These are phyloP conservation scores for Odiellus spinosus DNA, from an alignment of 2,888 invertebrate genomes.

Conservation along the genomic window DNA sequence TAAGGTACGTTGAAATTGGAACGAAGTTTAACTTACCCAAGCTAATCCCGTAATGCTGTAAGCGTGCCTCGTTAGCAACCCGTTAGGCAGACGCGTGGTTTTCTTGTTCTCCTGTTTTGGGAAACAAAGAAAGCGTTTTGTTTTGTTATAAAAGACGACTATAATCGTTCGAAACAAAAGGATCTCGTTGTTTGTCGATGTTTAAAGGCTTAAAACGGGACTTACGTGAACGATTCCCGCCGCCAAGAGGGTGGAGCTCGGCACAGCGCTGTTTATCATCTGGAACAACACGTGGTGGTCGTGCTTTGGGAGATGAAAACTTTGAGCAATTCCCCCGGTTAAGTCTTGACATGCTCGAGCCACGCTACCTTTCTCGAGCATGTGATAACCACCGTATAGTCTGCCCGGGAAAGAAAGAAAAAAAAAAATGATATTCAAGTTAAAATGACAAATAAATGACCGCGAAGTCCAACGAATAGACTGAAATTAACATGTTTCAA, in stretches of 20 bases:
- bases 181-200: no score
- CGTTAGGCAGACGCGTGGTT: constrained; percentile 39
- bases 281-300: constrained; percentile 49
- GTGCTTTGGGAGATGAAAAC: constrained; percentile 47
- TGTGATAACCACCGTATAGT: constrained; percentile 50
- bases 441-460: no score
- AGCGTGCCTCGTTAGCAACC: constrained; percentile 48
- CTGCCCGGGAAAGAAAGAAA: constrained; percentile 21
- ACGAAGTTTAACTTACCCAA: constrained; percentile 36
- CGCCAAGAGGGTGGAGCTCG: constrained; percentile 50
- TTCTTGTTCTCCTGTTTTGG: constrained; percentile 21
- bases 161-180: background rate
- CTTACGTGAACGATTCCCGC: constrained; percentile 46
- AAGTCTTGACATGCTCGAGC: constrained; percentile 54
- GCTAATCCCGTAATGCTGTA: constrained; percentile 56
- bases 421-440: no score
- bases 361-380: constrained; percentile 40
- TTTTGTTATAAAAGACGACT: background rate
- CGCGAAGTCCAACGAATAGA: no score
- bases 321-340: constrained; percentile 58
- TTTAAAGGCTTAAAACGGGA: constrained; percentile 7
- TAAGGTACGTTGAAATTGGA: background rate
- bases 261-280: constrained; percentile 50
- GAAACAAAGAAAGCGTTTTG: constrained; percentile 10
- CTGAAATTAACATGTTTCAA: no score